phyloP scores from a whole-genome alignment of 2,888 invertebrate species.

The Seladonia tumulorum region DNA sequence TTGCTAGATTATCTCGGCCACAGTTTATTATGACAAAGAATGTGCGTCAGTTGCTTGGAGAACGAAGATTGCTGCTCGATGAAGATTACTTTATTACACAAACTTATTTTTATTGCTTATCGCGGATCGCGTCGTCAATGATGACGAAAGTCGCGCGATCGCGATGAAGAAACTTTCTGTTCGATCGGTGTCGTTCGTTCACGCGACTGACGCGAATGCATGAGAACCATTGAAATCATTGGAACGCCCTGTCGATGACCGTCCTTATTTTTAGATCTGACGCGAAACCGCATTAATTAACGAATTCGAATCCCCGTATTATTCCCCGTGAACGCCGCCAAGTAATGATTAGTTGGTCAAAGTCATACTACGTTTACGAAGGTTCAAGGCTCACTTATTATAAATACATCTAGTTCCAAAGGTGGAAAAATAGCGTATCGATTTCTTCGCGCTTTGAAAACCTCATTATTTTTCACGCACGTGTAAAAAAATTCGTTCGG shows the following conservation, averaged over 20 bases:
- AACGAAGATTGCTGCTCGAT: not conserved
- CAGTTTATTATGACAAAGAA: not conserved
- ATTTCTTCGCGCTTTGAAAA: constrained; percentile 54
- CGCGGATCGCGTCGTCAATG: not conserved
- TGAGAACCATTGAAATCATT: not conserved
- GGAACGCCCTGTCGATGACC: not conserved
- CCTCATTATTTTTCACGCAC: constrained; percentile 55
- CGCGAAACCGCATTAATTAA: constrained; percentile 40
- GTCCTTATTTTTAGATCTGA: constrained; percentile 46
- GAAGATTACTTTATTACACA: not conserved
- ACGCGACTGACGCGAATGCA: not conserved
- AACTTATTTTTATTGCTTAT: not conserved
- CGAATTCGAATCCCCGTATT: constrained; percentile 36
- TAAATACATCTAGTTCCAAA: constrained; percentile 65
- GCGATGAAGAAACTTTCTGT: not conserved
- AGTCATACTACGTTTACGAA: constrained; percentile 59
- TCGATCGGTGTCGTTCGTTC: not conserved
- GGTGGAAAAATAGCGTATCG: constrained; percentile 70
- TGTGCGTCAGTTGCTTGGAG: not conserved
- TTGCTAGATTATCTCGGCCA: not conserved
- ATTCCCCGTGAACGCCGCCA: constrained; percentile 23
- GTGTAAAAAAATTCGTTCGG: constrained; percentile 30
- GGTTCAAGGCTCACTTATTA: constrained; percentile 68
- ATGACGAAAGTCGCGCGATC: constrained; percentile 8
- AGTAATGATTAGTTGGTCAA: constrained; percentile 49